Conservation (phyloP, 23 tunicate genomes). For the Phallusia fumigata region DNA sequence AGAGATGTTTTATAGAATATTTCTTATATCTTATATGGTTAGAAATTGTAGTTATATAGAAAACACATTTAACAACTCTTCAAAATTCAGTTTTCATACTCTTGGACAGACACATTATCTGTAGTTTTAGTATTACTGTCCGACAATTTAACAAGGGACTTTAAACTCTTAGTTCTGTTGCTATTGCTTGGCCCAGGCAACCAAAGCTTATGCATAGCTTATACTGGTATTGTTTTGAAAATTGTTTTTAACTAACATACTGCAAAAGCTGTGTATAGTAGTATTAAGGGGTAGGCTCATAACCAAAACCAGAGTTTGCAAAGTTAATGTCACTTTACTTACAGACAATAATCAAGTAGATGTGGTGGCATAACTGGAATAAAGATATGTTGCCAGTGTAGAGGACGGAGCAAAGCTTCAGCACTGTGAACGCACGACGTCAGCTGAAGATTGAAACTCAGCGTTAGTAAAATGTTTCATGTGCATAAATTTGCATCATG, state of each 20-base stretch:
- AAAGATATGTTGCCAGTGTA: slow-evolving; percentile 93
- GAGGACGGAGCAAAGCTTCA: slow-evolving; percentile 70
- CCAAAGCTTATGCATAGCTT: background rate
- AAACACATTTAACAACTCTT: no score
- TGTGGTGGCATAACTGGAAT: slow-evolving; percentile 86
- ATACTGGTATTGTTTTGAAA: background rate
- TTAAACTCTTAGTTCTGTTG: no score
- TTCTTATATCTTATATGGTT: no score
- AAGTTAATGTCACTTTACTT: slow-evolving; percentile 15
- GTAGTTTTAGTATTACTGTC: no score
- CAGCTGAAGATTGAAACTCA: slow-evolving; percentile 26
- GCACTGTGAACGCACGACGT: slow-evolving; percentile 87
- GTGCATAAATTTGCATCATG: background rate
- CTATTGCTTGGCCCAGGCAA: no score
- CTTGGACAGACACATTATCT: no score
- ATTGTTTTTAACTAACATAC: background rate
- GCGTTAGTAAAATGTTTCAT: no score
- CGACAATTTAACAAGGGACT: no score
- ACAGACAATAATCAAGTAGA: slow-evolving; percentile 77
- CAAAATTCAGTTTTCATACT: no score
- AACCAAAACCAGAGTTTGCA: background rate
- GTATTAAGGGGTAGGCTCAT: background rate
- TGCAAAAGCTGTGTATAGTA: no score
- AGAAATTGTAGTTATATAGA: no score
- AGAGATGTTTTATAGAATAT: no score